Evolutionary conservation across 2,113 vertebrate genomes (phyloP).

Genomic region (Malurus cyaneus): DNA sequence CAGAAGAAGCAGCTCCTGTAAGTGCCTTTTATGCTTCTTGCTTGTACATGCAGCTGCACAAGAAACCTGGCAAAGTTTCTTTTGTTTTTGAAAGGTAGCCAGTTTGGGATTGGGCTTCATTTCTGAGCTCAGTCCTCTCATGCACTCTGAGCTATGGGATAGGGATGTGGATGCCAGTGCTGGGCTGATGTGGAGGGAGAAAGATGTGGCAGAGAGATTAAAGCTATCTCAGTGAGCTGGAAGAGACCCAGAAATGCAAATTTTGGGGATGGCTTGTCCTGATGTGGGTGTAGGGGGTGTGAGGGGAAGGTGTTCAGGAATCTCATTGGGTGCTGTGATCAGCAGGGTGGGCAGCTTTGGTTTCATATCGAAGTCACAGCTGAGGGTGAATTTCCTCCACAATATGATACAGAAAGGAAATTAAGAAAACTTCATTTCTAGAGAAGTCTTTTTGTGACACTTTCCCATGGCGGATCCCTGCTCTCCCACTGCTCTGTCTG

Average conservation of each 20-base stretch:
- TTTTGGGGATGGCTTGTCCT: neutral
- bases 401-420: neutral
- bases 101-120: neutral
- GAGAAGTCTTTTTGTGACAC: neutral
- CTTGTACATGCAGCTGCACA: neutral
- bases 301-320: neutral
- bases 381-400: neutral
- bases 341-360: neutral
- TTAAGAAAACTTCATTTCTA: neutral
- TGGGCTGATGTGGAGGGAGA: rapidly evolving
- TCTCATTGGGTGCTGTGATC: neutral
- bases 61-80: neutral
- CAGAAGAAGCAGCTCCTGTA: neutral
- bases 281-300: neutral
- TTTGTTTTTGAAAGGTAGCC: neutral
- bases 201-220: neutral
- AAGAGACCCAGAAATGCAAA: neutral
- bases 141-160: rapidly evolving
- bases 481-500: neutral
- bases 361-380: neutral
- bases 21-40: constrained; percentile 13
- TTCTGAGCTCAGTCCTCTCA: neutral
- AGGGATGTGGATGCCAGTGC: neutral
- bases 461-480: neutral
- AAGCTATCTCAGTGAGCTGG: neutral